phyloP scores from a whole-genome alignment of 2,888 invertebrate species.

The Molorchus minor region DNA sequence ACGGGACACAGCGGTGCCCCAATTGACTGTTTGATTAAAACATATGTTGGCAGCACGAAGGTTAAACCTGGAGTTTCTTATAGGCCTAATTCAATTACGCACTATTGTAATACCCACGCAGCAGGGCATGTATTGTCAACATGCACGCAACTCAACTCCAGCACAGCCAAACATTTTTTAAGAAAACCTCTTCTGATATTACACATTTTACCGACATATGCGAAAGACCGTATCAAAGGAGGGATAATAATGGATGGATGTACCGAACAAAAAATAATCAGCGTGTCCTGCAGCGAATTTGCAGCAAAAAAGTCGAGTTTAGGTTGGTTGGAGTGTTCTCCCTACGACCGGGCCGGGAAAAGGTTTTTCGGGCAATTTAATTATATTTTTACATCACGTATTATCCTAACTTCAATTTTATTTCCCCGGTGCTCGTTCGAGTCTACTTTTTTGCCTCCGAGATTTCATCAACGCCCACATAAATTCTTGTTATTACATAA shows the following conservation, averaged over 20 bases:
- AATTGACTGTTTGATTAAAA: too few species aligned
- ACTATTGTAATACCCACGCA: too few species aligned
- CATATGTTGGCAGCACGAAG: too few species aligned
- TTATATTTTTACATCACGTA: conserved; percentile 32
- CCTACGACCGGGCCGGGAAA: neutral
- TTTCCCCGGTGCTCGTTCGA: conserved; percentile 4
- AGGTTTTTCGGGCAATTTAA: conserved; percentile 30
- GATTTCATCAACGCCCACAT: conserved; percentile 37
- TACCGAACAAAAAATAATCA: conserved; percentile 9
- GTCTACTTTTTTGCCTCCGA: conserved; percentile 21
- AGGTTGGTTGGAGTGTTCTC: conserved; percentile 4
- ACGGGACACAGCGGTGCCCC: too few species aligned
- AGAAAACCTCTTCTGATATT: neutral
- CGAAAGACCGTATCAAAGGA: conserved; percentile 1
- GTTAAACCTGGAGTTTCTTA: too few species aligned
- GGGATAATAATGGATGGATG: neutral
- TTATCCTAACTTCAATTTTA: conserved; percentile 23
- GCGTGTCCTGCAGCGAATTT: conserved; percentile 14
- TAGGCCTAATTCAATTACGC: too few species aligned
- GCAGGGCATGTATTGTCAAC: too few species aligned
- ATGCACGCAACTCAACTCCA: neutral
- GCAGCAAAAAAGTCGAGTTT: conserved; percentile 13
- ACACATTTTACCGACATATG: conserved; percentile 5
- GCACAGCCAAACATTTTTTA: too few species aligned
- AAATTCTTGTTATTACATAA: conserved; percentile 42